Evolutionary conservation across 2,113 vertebrate genomes (phyloP).

Genomic region (Apus apus): DNA sequence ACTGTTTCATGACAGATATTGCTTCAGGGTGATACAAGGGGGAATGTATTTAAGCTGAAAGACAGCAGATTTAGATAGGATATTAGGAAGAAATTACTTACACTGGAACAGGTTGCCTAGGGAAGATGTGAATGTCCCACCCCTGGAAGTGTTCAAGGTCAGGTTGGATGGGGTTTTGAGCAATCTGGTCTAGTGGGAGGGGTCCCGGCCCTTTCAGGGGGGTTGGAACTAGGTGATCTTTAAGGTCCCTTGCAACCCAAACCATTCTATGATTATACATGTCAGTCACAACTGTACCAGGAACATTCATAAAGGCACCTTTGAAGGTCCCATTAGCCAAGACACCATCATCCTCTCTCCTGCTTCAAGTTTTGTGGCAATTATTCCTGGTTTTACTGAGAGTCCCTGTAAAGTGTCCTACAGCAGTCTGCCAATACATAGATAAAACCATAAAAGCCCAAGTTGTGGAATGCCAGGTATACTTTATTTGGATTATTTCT

Average conservation of each 20-base stretch:
- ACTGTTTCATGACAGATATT: not conserved
- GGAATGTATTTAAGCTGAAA: too few species aligned
- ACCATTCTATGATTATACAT: not conserved
- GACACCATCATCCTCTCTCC: not conserved
- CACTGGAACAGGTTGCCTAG: too few species aligned
- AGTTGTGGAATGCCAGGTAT: not conserved
- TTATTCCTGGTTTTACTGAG: not conserved
- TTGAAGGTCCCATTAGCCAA: not conserved
- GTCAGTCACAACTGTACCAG: not conserved
- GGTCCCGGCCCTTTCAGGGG: too few species aligned
- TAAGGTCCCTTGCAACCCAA: too few species aligned
- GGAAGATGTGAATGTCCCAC: too few species aligned
- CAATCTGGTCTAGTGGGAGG: too few species aligned
- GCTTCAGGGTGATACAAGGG: not conserved
- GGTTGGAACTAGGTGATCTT: too few species aligned
- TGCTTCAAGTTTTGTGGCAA: not conserved
- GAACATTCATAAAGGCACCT: not conserved
- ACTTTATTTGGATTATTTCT: not conserved
- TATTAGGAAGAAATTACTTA: too few species aligned
- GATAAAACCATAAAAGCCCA: not conserved
- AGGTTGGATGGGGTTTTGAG: too few species aligned
- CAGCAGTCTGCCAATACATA: not conserved
- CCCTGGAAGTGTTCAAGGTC: too few species aligned
- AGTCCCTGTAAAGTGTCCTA: not conserved
- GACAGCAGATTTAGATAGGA: too few species aligned